Base-by-base conservation (phyloP, 1,140 invertebrate genomes). In the Cydia fagiglandana region DNA sequence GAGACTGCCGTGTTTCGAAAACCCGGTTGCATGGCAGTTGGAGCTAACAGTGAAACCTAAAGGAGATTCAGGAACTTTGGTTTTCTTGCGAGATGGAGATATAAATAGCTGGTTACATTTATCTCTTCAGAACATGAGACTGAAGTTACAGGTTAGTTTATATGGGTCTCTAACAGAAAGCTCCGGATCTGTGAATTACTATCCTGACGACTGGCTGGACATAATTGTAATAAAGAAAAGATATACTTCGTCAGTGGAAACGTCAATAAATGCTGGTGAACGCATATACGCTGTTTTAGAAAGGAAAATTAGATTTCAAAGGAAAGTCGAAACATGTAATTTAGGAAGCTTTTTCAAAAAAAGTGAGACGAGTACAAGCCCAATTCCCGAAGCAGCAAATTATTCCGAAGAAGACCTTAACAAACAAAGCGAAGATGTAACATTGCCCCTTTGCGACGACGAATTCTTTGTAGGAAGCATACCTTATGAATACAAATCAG, bases 401-500 rank as follows among this genome's bases (percentile, higher is more conserved):
- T 56, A 56, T 56, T 17, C 53, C 15, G 4, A 17, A 0, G 53
- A 56, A 9, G 15, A 50, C 13, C 7, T 56, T 56, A 20, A 56
- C 53, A 15, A 56, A 56, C n/a, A 56, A 7, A 56, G 53, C 15
- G 53, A 56, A 56, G 20, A 56, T 56, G n/a, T 56, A n/a, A 56
- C 6, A 56, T 56, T 56, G 53, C 53, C 53, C 20, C 53, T 91
- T 15, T 92, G 89, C 74, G 77, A 17, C 10, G 84, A 88, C 76
- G 91, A 91, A 77, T 89, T 89, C 78, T 91, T 84, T 76, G 56
- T 92, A 45, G 91, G 89, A n/a, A 84, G 86, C 28, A 61, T 86
- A 70, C 88, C 91, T 5, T 13, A 50, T 45, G 78, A 85, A 38
- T 73, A 87, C 13, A 84, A 81, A 77, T 75, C 64, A 34, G 70